phyloP scores from a whole-genome alignment of 2,113 vertebrate species.

The Origma solitaria region DNA sequence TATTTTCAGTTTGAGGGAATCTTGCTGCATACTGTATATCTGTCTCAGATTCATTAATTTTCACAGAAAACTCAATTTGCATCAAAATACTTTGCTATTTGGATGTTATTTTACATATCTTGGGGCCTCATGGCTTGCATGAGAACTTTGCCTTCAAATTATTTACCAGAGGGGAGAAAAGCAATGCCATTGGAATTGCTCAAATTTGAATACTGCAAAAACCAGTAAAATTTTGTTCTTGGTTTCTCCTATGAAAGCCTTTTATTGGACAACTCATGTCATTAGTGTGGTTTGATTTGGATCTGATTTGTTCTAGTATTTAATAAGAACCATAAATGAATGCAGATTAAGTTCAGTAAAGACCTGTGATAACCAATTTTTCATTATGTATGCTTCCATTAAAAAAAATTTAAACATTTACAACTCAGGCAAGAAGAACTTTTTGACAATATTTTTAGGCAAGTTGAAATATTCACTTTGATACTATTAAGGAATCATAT shows the following conservation, averaged over 20 bases:
- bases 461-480: background rate
- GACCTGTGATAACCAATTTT: background rate
- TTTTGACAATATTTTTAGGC: background rate
- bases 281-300: background rate
- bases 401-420: background rate
- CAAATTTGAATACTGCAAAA: background rate
- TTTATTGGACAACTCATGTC: background rate
- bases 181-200: background rate
- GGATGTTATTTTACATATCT: constrained; percentile 38
- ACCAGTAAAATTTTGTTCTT: background rate
- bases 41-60: constrained; percentile 66
- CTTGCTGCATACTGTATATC: constrained; percentile 38
- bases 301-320: background rate
- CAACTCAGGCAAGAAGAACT: background rate
- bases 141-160: constrained; percentile 20
- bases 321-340: background rate
- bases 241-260: background rate
- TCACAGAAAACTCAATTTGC: constrained; percentile 59
- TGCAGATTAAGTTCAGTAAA: background rate
- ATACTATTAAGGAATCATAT: background rate
- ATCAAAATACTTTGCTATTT: constrained; percentile 8
- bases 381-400: background rate
- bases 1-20: constrained; percentile 61
- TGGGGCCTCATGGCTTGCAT: background rate
- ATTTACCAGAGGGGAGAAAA: background rate